Evolutionary conservation across 2,797 vertebrate genomes (phyloP).

Genomic region (Poecilia picta): DNA sequence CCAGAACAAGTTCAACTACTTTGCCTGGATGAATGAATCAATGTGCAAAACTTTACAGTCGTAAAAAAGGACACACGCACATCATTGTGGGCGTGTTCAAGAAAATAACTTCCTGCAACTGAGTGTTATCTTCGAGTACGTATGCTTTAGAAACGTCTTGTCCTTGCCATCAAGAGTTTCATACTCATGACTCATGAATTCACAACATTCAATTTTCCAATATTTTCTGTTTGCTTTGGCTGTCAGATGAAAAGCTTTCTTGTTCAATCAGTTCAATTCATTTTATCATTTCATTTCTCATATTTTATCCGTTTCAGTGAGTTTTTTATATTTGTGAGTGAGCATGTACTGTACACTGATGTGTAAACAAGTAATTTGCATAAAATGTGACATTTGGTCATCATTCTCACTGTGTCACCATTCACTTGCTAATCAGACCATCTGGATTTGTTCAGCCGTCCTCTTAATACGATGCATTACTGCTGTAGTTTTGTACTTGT

Average conservation of each 20-base stretch:
- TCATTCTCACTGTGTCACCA: conserved; percentile 14
- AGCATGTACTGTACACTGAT: neutral
- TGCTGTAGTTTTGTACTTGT: neutral
- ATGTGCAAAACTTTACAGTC: conserved; percentile 29
- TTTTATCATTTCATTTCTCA: conserved; percentile 10
- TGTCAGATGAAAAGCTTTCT: neutral
- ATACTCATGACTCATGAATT: neutral
- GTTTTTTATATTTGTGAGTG: neutral
- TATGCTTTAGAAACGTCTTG: conserved; percentile 6
- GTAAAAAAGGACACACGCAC: conserved; percentile 24
- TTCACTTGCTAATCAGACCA: conserved; percentile 21
- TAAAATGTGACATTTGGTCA: conserved; percentile 4
- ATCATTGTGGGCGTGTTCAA: neutral
- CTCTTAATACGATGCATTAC: neutral
- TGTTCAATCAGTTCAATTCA: conserved; percentile 15
- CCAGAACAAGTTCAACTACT: conserved; percentile 48
- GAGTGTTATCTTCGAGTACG: conserved; percentile 27
- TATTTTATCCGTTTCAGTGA: conserved; percentile 4
- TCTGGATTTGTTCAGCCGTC: conserved; percentile 24
- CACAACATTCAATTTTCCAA: neutral
- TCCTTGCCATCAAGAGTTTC: conserved; percentile 2
- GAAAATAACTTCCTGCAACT: conserved; percentile 21
- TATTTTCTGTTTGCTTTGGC: conserved; percentile 6
- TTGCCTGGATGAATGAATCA: conserved; percentile 28
- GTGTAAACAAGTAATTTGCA: neutral